Base-by-base conservation (phyloP, 2,797 vertebrate species). In the Macrochelys suwanniensis region DNA sequence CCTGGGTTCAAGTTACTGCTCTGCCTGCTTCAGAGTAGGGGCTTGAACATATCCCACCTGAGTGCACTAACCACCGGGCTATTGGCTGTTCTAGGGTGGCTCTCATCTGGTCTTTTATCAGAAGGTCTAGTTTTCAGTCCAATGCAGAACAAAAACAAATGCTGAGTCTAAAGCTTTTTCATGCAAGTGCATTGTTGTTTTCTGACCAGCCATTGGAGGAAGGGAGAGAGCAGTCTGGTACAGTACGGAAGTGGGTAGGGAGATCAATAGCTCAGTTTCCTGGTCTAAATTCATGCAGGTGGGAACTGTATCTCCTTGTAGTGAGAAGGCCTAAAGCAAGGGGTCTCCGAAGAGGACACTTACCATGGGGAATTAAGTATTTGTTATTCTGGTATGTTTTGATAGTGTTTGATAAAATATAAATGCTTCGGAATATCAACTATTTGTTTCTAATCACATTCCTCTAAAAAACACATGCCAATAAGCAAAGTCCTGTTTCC, bases 401-500 rank as follows among this genome's bases (percentile, higher is more conserved):
- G 21, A 3, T 21, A 53, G 8, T 88, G 5, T 85, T 80, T 85
- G 79, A 89, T 84, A 82, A 87, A 80, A 83, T 49, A 26, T 54
- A 33, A 84, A 83, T 49, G 11, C 21, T 26, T 85, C 13, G 82
- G 56, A 91, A 65, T 87, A 78, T 77, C 53, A 85, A 50, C 74
- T 80, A 5, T 81, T 51, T 96, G 10, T 86, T 15, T 93, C 71
- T 95, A 85, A 94, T 80, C 78, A 19, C 28, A 68, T 86, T 59
- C 50, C 93, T 91, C 65, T 65, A 89, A 77, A 42, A 79, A 93
- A 84, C 16, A 37, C 12, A 57, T 79, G 50, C 59, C 85, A 26
- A 82, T 95, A 84, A 89, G 42, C 76, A 61, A 89, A 71, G 28
- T 91, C 53, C 7, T 91, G 89, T 90, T 87, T 95, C 45, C 42